Evolutionary conservation across 2,888 invertebrate species (phyloP), one percentile per base, ranked within the genome.

Genomic region (Tethea ocularis): DNA sequence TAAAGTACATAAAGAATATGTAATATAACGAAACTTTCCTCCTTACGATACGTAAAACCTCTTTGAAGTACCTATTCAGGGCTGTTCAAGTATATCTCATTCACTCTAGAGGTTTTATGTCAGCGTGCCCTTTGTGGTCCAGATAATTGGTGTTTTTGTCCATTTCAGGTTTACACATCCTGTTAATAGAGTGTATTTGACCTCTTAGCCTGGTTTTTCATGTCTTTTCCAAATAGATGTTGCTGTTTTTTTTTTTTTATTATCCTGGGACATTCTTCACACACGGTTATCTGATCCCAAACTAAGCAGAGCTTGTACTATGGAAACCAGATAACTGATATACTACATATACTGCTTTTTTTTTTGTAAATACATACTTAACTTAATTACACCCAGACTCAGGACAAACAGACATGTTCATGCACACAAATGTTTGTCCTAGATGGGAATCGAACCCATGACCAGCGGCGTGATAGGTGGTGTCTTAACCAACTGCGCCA

Each of bases 81-180:
- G 52, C 52, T 29, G 52, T 20, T 20, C 33, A 46, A 54, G 29
- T 36, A 36, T 29, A 15, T 54, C 54, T 33, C 33, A 33, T 33
- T 54, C 33, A 54, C 54, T 36, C 20, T 29, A 57, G 56, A 56
- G 61, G 57, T 63, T 62, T 63, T 63, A 63, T 53, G 58, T 52
- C 57, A 46, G 57, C 54, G 55, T 33, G 55, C 58, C 57, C 33
- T 51, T 56, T 55, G 33, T 51, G 36, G 56, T 60, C 52, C 10
- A 29, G 57, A 57, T 60, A 61, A 63, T 63, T 63, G 53, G 57
- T 46, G 52, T 36, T 53, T 59, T 61, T 52, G 52, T 24, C 52
- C 57, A 56, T 57, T 61, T 61, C 57, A 52, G 60, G 57, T 56
- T 57, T 61, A 63, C 23, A 38, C 38, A 38, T 38, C 38, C 6